A percentile compares a stretch with the other conserved stretches of the same genome.
Conservation (phyloP, 2,797 vertebrate species). For the Otolemur crassicaudatus region DNA sequence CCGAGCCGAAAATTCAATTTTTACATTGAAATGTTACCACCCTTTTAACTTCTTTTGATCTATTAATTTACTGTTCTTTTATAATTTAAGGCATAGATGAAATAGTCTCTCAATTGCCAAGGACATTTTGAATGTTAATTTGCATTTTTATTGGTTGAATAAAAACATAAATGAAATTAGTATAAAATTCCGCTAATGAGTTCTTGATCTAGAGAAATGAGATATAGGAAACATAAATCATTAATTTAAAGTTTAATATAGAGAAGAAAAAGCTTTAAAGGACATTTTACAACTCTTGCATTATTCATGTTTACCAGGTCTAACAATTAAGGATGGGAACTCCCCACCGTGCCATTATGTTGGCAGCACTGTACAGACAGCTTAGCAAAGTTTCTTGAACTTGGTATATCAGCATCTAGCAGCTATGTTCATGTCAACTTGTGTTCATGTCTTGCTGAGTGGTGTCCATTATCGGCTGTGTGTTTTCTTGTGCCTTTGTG, state of each 20-base stretch:
- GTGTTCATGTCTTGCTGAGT: no score
- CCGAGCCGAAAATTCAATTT: slow-evolving; percentile 6
- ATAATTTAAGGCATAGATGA: slow-evolving; percentile 43
- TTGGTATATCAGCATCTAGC: no score
- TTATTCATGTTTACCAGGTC: neutral
- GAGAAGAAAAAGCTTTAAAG: neutral
- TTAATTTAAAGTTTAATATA: slow-evolving; percentile 28
- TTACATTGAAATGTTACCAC: slow-evolving; percentile 6
- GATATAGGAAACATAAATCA: neutral
- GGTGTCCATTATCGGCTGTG: no score
- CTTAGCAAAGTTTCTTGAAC: no score
- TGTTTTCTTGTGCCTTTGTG: no score
- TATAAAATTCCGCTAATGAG: slow-evolving; percentile 53
- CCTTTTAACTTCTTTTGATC: slow-evolving; percentile 21
- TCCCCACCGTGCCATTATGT: no score
- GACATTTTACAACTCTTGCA: neutral
- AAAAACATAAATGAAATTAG: slow-evolving; percentile 55
- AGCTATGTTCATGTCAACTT: no score
- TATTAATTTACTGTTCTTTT: slow-evolving; percentile 48
- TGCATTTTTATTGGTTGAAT: slow-evolving; percentile 68
- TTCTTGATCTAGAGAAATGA: slow-evolving; percentile 42
- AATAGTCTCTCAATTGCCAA: slow-evolving; percentile 51
- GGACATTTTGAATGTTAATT: slow-evolving; percentile 47
- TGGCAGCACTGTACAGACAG: no score
- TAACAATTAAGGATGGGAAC: no score